Conservation (phyloP, 1,140 invertebrate species). For the Rhizoglyphus robini region DNA sequence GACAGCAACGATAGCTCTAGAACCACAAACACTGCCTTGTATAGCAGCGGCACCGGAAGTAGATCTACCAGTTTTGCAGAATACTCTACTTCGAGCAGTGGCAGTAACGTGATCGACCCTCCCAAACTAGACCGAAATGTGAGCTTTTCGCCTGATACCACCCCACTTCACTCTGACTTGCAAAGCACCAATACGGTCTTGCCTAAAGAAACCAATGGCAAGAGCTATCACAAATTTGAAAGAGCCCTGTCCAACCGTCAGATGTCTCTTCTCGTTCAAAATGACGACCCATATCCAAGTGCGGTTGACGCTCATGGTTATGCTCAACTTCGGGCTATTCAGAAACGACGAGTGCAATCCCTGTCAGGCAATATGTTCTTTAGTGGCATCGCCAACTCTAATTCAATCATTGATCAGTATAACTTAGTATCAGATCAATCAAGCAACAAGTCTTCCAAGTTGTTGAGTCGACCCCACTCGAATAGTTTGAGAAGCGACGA, state of each 20-base stretch:
- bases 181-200: no score
- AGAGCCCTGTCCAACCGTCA: not conserved
- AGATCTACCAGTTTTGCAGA: slow-evolving; percentile 46
- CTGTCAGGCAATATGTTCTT: slow-evolving; percentile 12
- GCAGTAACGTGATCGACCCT: slow-evolving; percentile 52
- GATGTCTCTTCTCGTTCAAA: not conserved
- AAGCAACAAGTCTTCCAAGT: not conserved
- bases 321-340: slow-evolving; percentile 56
- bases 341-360: slow-evolving; percentile 42
- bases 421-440: not conserved
- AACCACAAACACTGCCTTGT: not conserved
- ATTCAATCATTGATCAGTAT: not conserved
- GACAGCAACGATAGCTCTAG: slow-evolving; percentile 31
- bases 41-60: slow-evolving; percentile 31
- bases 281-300: slow-evolving; percentile 28
- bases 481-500: not conserved
- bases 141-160: not conserved
- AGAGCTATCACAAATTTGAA: not conserved
- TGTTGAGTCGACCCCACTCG: not conserved
- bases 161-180: no score
- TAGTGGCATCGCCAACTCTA: not conserved
- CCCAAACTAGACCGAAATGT: slow-evolving; percentile 32
- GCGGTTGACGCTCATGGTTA: slow-evolving; percentile 51
- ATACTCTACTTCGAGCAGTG: slow-evolving; percentile 45
- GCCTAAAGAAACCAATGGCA: not conserved